Percentiles rank a stretch among this genome's conserved stretches.
Conservation (phyloP, 2,888 invertebrate genomes). For the Shargacucullia verbasci region DNA sequence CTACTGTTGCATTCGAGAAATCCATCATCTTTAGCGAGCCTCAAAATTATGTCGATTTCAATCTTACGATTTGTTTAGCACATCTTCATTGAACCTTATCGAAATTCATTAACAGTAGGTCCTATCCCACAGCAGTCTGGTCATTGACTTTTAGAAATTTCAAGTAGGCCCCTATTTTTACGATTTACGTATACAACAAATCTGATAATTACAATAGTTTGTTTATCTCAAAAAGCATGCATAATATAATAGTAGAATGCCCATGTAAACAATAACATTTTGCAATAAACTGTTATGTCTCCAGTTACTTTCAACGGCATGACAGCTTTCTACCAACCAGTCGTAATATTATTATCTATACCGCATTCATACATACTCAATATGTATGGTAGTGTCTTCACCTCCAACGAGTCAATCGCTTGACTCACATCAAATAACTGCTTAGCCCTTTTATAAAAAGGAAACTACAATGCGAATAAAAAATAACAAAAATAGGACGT, state of each 20-base stretch:
- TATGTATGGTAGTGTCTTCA: too few relatives aligned
- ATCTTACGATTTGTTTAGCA: slow-evolving; percentile 61
- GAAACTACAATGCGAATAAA: too few relatives aligned
- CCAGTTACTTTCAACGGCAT: slow-evolving; percentile 11
- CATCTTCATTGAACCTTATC: slow-evolving; percentile 54
- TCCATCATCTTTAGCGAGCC: slow-evolving; percentile 69
- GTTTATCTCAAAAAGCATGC: neutral
- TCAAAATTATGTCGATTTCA: slow-evolving; percentile 69
- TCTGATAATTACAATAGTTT: neutral
- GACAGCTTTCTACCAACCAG: slow-evolving; percentile 27
- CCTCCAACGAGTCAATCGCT: too few relatives aligned
- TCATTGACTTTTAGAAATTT: slow-evolving; percentile 32
- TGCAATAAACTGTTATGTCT: too few relatives aligned
- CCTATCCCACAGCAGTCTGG: slow-evolving; percentile 20
- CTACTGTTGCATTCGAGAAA: slow-evolving; percentile 74
- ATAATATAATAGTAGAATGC: neutral
- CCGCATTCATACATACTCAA: too few relatives aligned
- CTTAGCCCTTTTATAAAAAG: too few relatives aligned
- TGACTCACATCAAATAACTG: too few relatives aligned
- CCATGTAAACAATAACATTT: slow-evolving; percentile 9
- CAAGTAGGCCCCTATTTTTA: neutral
- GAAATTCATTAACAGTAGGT: slow-evolving; percentile 39
- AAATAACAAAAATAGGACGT: too few relatives aligned
- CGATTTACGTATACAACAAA: neutral
- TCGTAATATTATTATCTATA: too few relatives aligned